Conservation (phyloP, 2,797 vertebrate genomes). For the Sandelia bainsii region DNA sequence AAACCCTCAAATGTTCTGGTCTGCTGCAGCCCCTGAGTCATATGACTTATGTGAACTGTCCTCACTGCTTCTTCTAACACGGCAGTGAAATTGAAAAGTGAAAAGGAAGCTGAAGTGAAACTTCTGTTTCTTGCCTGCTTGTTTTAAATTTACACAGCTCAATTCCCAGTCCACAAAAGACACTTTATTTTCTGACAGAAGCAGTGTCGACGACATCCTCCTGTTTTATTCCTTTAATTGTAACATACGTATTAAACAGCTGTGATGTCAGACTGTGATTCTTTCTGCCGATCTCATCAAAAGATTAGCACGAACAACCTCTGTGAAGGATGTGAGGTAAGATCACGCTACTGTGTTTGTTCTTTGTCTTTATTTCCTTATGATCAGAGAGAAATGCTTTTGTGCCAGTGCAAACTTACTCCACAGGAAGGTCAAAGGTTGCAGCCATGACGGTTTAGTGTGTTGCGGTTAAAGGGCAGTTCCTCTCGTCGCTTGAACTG, state of each 20-base stretch:
- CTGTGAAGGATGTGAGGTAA: constrained; percentile 70
- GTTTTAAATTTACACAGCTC: not conserved
- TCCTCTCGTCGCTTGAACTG: not conserved
- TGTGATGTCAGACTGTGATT: constrained; percentile 69
- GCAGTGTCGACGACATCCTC: not conserved
- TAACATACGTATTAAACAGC: not conserved
- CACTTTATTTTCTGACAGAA: not conserved
- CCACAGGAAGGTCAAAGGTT: not conserved
- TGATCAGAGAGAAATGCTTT: not conserved
- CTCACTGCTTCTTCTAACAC: constrained; percentile 60
- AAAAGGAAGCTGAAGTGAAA: constrained; percentile 69
- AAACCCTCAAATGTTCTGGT: no score
- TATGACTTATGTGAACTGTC: constrained; percentile 73
- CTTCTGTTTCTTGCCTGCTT: not conserved
- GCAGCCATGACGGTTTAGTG: no score
- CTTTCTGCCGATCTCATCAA: constrained; percentile 17
- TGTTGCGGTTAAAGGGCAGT: not conserved
- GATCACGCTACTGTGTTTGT: not conserved
- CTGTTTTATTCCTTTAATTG: fast-evolving
- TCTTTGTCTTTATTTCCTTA: not conserved
- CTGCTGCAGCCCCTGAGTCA: constrained; percentile 34
- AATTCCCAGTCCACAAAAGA: not conserved
- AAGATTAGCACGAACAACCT: not conserved
- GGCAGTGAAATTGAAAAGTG: constrained; percentile 46
- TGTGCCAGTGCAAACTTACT: fast-evolving